Evolutionary conservation across 2,797 vertebrate genomes (phyloP).

Genomic region (Phrynocephalus vlangalii): DNA sequence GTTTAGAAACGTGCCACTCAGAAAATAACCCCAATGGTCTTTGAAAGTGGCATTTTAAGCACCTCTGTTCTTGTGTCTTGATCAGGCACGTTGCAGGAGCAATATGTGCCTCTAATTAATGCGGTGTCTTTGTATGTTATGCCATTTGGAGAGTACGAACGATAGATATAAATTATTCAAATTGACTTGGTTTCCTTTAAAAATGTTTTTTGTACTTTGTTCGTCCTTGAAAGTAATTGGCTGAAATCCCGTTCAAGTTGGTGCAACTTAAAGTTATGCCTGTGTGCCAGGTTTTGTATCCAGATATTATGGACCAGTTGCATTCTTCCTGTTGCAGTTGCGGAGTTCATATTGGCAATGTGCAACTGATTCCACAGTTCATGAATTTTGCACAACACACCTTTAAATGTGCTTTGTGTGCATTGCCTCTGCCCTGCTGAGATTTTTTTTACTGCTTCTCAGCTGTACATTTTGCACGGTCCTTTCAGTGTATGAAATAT

Average conservation of each 20-base stretch:
- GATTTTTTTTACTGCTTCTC: too few species aligned
- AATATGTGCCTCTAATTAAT: constrained; percentile 67
- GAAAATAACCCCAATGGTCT: constrained; percentile 83
- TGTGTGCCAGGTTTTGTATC: too few species aligned
- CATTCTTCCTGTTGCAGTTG: too few species aligned
- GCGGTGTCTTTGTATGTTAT: constrained; percentile 15
- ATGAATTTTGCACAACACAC: too few species aligned
- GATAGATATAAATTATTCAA: constrained; percentile 44
- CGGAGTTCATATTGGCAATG: too few species aligned
- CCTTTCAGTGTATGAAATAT: too few species aligned
- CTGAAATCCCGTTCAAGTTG: background rate
- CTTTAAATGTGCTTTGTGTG: too few species aligned
- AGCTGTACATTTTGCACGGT: too few species aligned
- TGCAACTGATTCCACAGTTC: too few species aligned
- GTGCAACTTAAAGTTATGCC: too few species aligned
- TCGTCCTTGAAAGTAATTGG: background rate
- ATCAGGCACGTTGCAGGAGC: constrained; percentile 57
- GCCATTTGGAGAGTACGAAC: constrained; percentile 42
- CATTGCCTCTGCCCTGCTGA: too few species aligned
- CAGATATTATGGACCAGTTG: too few species aligned
- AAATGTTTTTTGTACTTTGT: background rate
- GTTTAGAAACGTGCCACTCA: constrained; percentile 85
- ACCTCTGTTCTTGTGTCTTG: constrained; percentile 63
- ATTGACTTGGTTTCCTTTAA: background rate
- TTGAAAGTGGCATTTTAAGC: constrained; percentile 74